Conservation (phyloP, 2,113 vertebrate genomes). For the Butorides virescens region DNA sequence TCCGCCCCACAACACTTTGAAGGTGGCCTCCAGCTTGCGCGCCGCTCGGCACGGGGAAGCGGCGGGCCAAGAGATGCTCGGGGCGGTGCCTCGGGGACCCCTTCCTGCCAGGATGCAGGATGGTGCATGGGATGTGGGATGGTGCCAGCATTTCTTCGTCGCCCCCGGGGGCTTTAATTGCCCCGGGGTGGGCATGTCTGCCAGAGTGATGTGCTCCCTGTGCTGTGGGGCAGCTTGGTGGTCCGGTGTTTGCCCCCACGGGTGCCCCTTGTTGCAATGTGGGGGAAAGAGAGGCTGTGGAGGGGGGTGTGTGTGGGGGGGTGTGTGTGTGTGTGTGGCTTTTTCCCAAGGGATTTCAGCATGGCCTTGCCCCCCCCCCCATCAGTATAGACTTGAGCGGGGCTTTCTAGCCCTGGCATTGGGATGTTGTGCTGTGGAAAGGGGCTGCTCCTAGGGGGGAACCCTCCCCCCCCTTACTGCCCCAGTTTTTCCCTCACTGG, state of each 20-base stretch:
- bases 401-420: background rate
- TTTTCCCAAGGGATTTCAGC: background rate
- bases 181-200: background rate
- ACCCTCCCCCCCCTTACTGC: background rate
- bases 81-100: background rate
- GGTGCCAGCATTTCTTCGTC: background rate
- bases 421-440: background rate
- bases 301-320: too few species aligned
- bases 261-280: background rate
- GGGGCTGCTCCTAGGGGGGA: background rate
- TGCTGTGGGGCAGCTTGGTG: accelerated
- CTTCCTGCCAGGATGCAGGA: background rate
- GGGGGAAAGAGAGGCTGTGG: background rate
- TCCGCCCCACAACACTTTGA: conserved; percentile 92
- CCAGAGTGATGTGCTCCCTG: accelerated
- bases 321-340: too few species aligned
- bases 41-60: conserved; percentile 35
- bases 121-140: accelerated
- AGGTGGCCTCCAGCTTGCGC: conserved; percentile 82
- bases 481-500: background rate
- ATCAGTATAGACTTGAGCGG: background rate
- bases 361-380: background rate
- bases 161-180: background rate
- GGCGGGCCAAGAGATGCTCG: background rate
- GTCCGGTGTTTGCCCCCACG: accelerated